Percentiles rank a stretch among this genome's conserved stretches.
Conservation (phyloP, 1,140 invertebrate species). For the Manduca sexta region DNA sequence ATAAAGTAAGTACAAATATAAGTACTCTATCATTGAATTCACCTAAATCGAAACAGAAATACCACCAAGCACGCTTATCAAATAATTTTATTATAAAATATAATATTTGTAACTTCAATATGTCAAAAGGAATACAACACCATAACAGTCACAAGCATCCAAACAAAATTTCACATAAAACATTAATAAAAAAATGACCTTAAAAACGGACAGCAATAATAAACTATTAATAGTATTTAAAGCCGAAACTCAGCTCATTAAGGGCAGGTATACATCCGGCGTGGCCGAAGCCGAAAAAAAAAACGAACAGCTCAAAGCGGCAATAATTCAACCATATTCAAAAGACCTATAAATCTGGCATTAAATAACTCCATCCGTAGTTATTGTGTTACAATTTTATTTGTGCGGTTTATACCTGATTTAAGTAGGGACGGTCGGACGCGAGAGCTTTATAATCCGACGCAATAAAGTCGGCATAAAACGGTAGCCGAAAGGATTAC, state of each 20-base stretch:
- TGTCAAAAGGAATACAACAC: too few relatives aligned
- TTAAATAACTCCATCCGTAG: slow-evolving; percentile 45
- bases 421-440: too few relatives aligned
- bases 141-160: too few relatives aligned
- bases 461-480: slow-evolving; percentile 47
- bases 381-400: slow-evolving; percentile 7
- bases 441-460: slow-evolving; percentile 27
- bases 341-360: slow-evolving; percentile 52
- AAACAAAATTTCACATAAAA: neutral
- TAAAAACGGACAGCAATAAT: slow-evolving; percentile 2
- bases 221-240: slow-evolving; percentile 5
- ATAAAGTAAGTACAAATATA: too few relatives aligned
- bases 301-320: slow-evolving; percentile 22
- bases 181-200: neutral
- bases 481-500: slow-evolving; percentile 65
- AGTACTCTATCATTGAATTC: too few relatives aligned
- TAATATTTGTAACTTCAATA: too few relatives aligned
- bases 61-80: too few relatives aligned
- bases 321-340: slow-evolving; percentile 38
- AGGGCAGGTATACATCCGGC: slow-evolving; percentile 32
- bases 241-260: slow-evolving; percentile 27
- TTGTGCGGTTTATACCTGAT: slow-evolving; percentile 3
- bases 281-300: slow-evolving; percentile 16
- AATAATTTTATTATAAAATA: too few relatives aligned
- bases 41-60: too few relatives aligned